phyloP scores from a whole-genome alignment of 2,888 invertebrate genomes.

The Allolobophora icterica region DNA sequence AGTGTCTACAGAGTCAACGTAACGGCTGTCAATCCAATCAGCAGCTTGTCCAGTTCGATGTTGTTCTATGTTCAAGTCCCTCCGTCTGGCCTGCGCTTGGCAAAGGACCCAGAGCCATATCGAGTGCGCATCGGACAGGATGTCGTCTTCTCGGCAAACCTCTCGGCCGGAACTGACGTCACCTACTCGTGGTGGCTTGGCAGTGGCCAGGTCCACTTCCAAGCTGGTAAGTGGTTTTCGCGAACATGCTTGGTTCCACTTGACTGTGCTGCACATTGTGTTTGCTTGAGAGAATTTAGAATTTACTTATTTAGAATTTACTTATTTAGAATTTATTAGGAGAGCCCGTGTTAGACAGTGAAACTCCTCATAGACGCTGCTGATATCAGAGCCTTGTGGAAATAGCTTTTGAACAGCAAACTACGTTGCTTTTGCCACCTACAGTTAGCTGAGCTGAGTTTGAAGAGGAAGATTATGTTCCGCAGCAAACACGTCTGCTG shows the following conservation, averaged over 20 bases:
- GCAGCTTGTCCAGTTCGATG: not conserved
- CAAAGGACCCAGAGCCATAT: slow-evolving; percentile 18
- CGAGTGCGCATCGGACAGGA: not conserved
- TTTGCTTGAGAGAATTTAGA: not conserved
- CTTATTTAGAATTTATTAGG: no score
- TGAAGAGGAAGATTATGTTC: no score
- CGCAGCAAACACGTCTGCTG: no score
- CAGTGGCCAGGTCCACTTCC: not conserved
- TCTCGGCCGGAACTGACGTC: not conserved
- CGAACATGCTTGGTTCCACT: not conserved
- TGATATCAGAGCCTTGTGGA: no score
- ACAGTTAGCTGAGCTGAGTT: no score
- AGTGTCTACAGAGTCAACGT: slow-evolving; percentile 52
- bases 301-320: not conserved
- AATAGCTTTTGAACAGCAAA: no score
- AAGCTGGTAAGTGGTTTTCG: not conserved
- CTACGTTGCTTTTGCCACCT: no score
- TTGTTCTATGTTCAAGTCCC: slow-evolving; percentile 21
- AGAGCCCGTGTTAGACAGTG: no score
- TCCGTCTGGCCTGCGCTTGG: not conserved
- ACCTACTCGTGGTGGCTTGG: not conserved
- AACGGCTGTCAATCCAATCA: not conserved
- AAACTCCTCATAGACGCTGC: no score
- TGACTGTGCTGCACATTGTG: not conserved
- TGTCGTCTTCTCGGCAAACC: not conserved